A percentile compares a stretch with the other conserved stretches of the same genome.
phyloP scores from a whole-genome alignment of 1,140 invertebrate genomes.

The Drosophila jambulina region DNA sequence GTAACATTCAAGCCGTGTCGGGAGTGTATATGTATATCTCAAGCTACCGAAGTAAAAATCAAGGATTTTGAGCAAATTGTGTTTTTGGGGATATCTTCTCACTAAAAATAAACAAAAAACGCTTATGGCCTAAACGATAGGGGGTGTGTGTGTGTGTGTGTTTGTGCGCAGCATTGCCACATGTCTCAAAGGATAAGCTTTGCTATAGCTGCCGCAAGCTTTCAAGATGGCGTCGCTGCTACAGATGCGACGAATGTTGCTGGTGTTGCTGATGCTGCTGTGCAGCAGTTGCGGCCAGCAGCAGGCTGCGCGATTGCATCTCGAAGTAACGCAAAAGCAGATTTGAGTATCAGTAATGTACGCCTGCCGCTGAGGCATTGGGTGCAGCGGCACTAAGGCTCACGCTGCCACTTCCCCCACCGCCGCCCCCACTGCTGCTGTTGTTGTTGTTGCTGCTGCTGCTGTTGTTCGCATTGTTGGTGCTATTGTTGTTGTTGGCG shows the following conservation, averaged over 20 bases:
- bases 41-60: constrained; percentile 57
- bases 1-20: constrained; percentile 64
- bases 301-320: constrained; percentile 76
- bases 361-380: constrained; percentile 70
- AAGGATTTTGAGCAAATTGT: constrained; percentile 77
- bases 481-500: constrained; percentile 64
- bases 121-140: constrained; percentile 47
- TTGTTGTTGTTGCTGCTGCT: constrained; percentile 47
- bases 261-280: constrained; percentile 59
- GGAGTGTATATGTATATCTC: constrained; percentile 42
- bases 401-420: constrained; percentile 43
- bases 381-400: constrained; percentile 33
- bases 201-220: constrained; percentile 38
- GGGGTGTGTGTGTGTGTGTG: constrained; percentile 7
- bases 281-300: constrained; percentile 60
- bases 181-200: constrained; percentile 46
- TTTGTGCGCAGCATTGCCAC: constrained; percentile 40
- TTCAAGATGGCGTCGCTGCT: constrained; percentile 52
- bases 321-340: constrained; percentile 83
- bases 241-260: constrained; percentile 48
- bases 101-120: constrained; percentile 26
- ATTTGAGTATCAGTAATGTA: constrained; percentile 85
- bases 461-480: constrained; percentile 45
- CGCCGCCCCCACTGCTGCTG: constrained; percentile 18
- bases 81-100: constrained; percentile 24